Evolutionary conservation across 2,797 vertebrate species (phyloP), one percentile per base, ranked within the genome.

Genomic region (Columba guinea): DNA sequence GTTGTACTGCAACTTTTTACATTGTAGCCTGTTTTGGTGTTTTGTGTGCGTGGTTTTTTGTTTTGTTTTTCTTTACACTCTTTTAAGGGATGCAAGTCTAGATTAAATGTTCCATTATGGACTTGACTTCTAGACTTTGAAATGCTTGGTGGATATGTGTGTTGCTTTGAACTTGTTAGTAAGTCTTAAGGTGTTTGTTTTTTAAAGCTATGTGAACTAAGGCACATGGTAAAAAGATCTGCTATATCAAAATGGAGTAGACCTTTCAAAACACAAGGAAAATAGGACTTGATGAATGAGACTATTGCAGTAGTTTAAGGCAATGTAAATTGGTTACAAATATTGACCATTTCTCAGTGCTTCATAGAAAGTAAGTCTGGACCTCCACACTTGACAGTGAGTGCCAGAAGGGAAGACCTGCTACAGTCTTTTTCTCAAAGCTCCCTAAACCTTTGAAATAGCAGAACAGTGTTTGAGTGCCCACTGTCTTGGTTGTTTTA

Each of bases 81-180:
- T 84, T 84, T 83, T 62, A 80, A 93, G 87, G 60, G 65, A 60
- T 95, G 64, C 53, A 85, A 78, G n/a, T 70, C 80, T 93, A 84
- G 81, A 94, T 89, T 84, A 91, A 97, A 81, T 48, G 24, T 82
- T 75, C 64, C 92, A 3, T 52, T 67, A 67, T 3, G 39, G 53
- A 88, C 71, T 91, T 84, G 52, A 90, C 39, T 94, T 93, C 48
- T 74, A 93, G 90, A 93, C 65, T 92, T 82, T 89, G 63, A 94
- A 89, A 89, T 82, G 64, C 34, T 91, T 87, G 39, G 27, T 67
- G 44, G 82, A 77, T 81, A 92, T 7, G 6, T 60, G 11, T 48
- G 35, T 94, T 90, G 63, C 59, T 92, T 89, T 89, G 77, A 92
- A 79, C 44, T 64, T 79, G 70, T 91, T 53, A 44, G 52, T 84